Evolutionary conservation across 2,113 vertebrate species (phyloP), one percentile per base, ranked within the genome.

Genomic region (Coptodon rendalli): DNA sequence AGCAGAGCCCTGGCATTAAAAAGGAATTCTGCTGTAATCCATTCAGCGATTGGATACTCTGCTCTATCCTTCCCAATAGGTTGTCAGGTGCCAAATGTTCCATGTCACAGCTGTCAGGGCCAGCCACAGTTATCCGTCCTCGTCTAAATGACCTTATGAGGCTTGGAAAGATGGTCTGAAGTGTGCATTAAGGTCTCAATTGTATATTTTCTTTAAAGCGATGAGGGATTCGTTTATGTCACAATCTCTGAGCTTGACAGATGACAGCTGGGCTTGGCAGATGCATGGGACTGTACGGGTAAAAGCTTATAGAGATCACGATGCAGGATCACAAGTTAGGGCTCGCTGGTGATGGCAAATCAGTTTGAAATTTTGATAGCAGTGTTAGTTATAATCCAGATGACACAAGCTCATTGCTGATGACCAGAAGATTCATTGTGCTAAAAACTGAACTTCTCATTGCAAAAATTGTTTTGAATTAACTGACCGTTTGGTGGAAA

Each of bases 21-120:
- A 78, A 56, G 82, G 85, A 87, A 93, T 94, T 93, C 86, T 73
- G 61, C 79, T 50, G 22, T 95, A 95, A 96, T 95, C 94, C 91
- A 59, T 82, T 89, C 89, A 86, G 36, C 86, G 90, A 95, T 92
- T 89, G 91, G 86, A 89, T 81, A 56, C 13, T 81, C 80, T 50
- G 36, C 85, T 54, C 80, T 29, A 40, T 86, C 85, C 56, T 57
- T 73, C 88, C 88, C 89, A 83, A 54, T 80, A 81, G 85, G 36
- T 29, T 66, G 71, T 36, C 22, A 36, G 82, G 79, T 91, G 91
- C 92, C 95, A 93, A 91, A 85, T 88, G 90, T 91, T 93, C 81
- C 87, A 89, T 90, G 90, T 93, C 92, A 94, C 93, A 93, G 93
- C 93, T 94, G 94, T 29, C 61, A 8, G 66, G 81, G 22, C 63